A percentile compares a stretch with the other conserved stretches of the same genome.
Conservation (phyloP, 2,797 vertebrate species). For the Sebastes hopkinsi region DNA sequence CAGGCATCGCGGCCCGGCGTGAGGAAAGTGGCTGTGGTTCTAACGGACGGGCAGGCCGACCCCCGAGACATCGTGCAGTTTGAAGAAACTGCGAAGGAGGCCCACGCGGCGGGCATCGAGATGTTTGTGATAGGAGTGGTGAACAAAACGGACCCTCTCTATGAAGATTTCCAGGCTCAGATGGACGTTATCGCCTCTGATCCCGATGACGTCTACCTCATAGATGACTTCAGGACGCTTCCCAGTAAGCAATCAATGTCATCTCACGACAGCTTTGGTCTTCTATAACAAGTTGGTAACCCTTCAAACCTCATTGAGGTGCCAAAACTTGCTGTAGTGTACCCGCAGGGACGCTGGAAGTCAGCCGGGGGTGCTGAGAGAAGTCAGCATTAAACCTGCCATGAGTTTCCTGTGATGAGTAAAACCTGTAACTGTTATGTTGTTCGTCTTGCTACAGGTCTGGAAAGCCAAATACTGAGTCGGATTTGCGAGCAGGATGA, state of each 20-base stretch:
- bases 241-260: slow-evolving; percentile 57
- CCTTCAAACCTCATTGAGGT: not conserved
- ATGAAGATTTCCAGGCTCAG: slow-evolving; percentile 80
- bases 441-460: slow-evolving; percentile 58
- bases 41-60: slow-evolving; percentile 87
- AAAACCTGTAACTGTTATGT: not conserved
- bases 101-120: slow-evolving; percentile 76
- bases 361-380: no score
- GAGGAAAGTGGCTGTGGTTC: slow-evolving; percentile 85
- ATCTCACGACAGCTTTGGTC: not conserved
- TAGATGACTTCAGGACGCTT: slow-evolving; percentile 83
- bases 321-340: not conserved
- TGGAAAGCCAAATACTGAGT: slow-evolving; percentile 84
- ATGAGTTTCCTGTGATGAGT: not conserved
- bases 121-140: slow-evolving; percentile 86
- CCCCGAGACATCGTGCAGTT: slow-evolving; percentile 75
- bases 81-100: slow-evolving; percentile 69
- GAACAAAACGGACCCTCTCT: slow-evolving; percentile 80
- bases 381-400: not conserved
- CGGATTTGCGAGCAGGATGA: slow-evolving; percentile 83
- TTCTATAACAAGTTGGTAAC: not conserved
- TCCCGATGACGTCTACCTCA: slow-evolving; percentile 84
- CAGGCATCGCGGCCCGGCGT: slow-evolving; percentile 70
- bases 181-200: slow-evolving; percentile 87
- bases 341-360: no score